phyloP scores from a whole-genome alignment of 2,113 vertebrate genomes.

The Archocentrus centrarchus region DNA sequence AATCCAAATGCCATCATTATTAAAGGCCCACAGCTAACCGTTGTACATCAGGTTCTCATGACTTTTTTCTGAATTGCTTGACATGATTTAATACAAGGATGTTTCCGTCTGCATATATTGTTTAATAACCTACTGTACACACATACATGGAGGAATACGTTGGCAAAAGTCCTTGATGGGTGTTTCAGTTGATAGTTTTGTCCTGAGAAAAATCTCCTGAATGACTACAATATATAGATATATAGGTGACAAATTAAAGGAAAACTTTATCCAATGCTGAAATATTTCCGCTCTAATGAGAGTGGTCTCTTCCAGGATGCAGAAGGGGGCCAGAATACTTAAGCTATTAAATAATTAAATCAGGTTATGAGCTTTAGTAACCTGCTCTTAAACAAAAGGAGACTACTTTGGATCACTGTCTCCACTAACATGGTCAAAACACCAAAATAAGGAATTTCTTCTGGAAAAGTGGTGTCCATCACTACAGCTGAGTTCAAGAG shows the following conservation, averaged over 20 bases:
- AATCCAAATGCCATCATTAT: not conserved
- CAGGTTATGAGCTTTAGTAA: not conserved
- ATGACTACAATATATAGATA: conserved; percentile 38
- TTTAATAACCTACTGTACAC: conserved; percentile 58
- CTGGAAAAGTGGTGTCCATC: not conserved
- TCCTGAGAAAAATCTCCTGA: conserved; percentile 62
- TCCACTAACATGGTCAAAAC: not conserved
- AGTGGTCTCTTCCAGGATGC: not conserved
- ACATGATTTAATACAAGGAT: conserved; percentile 28
- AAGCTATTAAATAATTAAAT: not conserved
- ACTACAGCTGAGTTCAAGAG: not conserved
- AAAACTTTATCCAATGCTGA: not conserved
- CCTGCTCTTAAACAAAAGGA: not conserved
- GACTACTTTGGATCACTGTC: not conserved
- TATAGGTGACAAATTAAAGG: conserved; percentile 15
- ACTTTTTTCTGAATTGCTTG: not conserved
- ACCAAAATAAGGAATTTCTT: not conserved
- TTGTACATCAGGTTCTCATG: not conserved
- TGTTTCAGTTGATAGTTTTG: conserved; percentile 41
- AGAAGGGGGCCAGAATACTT: not conserved
- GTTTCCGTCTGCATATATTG: conserved; percentile 27
- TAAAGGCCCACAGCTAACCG: not conserved
- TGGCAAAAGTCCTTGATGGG: conserved; percentile 78
- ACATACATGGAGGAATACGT: conserved; percentile 71
- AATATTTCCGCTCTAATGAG: not conserved